Evolutionary conservation across 2,113 vertebrate species (phyloP), one percentile per base, ranked within the genome.

Genomic region (Sorex araneus): DNA sequence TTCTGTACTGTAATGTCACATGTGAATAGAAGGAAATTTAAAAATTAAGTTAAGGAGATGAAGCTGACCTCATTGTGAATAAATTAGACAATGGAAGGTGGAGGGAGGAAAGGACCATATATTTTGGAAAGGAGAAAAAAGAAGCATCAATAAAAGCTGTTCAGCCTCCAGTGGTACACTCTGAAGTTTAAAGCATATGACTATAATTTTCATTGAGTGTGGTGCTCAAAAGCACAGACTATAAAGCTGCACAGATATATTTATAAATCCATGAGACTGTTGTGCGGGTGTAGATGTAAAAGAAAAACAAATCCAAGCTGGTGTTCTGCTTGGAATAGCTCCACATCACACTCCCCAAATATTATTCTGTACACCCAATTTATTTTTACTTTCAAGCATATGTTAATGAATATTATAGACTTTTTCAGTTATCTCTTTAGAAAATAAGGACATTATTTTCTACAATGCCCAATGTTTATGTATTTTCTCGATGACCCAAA

Each of bases 331-430:
- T 96, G 92, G 93, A 97, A 96, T 40, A 96, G 76, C 67, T 85
- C 88, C 97, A 93, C 70, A 87, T 95, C 96, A 95, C 82, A 78
- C 80, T 89, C 78, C 95, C 92, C 93, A 97, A 97, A 96, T 94
- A 96, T 95, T 95, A 94, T 25, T 80, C 64, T 83, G 84, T 89
- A 93, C 76, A 93, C 82, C 34, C 70, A 93, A 90, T 70, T 93
- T 90, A 90, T 93, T 92, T 97, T 95, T 93, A 95, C 84, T 96
- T 90, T 96, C 32, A 77, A 91, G 64, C 79, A 94, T 90, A 88
- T 79, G 25, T 69, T 91, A 88, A 94, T 94, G 76, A 94, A 95
- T 5, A 54, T 75, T 88, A 84, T 16, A 92, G 43, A 73, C 45
- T 60, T 91, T 73, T 88, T 69, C 82, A 93, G 16, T 70, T 96